Evolutionary conservation across 2,113 vertebrate genomes (phyloP), one percentile per base, ranked within the genome.

Genomic region (Puntigrus tetrazona): DNA sequence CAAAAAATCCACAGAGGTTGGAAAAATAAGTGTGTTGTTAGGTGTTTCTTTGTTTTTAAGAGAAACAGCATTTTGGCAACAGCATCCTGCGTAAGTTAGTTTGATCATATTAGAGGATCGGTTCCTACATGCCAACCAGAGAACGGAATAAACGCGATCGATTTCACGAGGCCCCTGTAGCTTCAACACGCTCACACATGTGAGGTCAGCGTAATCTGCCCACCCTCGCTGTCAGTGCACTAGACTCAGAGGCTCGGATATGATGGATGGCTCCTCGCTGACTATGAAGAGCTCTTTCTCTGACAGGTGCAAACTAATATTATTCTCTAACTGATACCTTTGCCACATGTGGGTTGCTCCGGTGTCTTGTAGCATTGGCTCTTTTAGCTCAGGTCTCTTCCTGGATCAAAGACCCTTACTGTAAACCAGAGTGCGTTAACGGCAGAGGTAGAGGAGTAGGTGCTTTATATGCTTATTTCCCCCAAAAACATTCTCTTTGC

Each of bases 281-380:
- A 75, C 27, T 75, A n/a, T 41, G 43, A 75, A 9, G 27, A 50
- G 50, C 38, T n/a, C 55, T 73, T 16, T 69, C 11, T 69, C 67
- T 81, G 73, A 86, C 87, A 84, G 87, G 78, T 86, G 78, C 85
- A 81, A 55, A 83, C 78, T 73, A 67, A 45, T 82, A 72, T 61
- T 76, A 81, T 79, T 43, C 67, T 59, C 38, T 69, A 57, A 5
- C 78, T 83, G 82, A 78, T 81, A 81, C 50, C 86, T 87, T 16
- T 36, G 50, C 18, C 70, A 61, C 47, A 45, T 31, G 29, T 79
- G 61, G 50, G 13, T 25, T 70, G 59, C 47, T 16, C 18, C 47
- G 50, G 61, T 55, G 45, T 31, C n/a, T 20, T 70, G 31, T 76
- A 25, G 63, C 45, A 1, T 5, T 41, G 63, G 47, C 79, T 75